These are phyloP conservation scores for Rhagonycha fulva DNA, from an alignment of 2,888 invertebrate genomes.

Conservation along the genomic window DNA sequence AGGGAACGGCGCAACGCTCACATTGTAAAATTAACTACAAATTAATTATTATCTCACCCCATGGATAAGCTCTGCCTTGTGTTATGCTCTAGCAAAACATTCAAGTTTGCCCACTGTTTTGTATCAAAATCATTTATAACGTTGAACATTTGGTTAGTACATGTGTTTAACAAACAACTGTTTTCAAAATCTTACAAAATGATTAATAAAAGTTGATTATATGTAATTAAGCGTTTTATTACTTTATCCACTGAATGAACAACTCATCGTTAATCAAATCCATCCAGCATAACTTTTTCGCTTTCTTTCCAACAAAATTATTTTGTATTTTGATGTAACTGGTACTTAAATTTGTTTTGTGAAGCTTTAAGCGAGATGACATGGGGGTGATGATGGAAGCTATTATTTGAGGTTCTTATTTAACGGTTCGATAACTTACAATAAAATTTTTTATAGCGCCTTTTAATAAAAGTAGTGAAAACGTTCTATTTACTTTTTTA, in stretches of 20 bases:
- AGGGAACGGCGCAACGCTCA: conserved; percentile 10
- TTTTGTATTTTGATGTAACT: background rate
- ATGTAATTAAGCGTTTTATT: conserved; percentile 3
- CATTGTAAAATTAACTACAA: conserved; percentile 10
- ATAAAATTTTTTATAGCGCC: background rate
- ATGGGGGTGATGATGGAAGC: background rate
- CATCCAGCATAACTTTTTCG: background rate
- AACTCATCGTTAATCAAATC: background rate
- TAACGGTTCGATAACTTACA: background rate
- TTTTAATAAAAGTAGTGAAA: background rate
- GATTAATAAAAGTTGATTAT: conserved; percentile 17
- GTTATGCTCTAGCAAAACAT: conserved; percentile 5
- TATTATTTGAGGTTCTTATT: background rate
- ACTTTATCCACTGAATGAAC: background rate
- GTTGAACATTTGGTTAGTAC: conserved; percentile 9
- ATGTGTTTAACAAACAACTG: conserved; percentile 13
- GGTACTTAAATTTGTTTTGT: background rate
- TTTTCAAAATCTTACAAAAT: conserved; percentile 13
- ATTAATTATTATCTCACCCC: conserved; percentile 12
- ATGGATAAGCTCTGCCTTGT: conserved; percentile 6
- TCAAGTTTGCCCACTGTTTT: conserved; percentile 4
- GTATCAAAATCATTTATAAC: conserved; percentile 8
- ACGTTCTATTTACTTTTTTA: background rate
- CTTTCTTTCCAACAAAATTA: background rate
- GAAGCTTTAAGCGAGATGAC: background rate